Conservation (phyloP, 2,113 vertebrate species). For the Dromiciops gliroides region DNA sequence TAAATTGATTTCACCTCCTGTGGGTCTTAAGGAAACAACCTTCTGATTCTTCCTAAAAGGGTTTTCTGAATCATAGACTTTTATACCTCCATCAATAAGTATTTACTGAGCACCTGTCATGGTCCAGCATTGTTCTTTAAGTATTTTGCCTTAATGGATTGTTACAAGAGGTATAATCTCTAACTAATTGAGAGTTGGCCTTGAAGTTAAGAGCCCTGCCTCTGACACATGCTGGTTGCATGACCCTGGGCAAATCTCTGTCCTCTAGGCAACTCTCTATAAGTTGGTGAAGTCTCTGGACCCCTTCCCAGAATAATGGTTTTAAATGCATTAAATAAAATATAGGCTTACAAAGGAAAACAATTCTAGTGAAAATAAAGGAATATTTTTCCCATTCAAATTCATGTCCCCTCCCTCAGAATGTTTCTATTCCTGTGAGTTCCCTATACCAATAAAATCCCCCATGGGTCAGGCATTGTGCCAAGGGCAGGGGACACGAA, state of each 20-base stretch:
- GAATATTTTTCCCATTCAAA: background rate
- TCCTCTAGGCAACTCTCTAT: background rate
- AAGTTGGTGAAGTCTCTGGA: background rate
- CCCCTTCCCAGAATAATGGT: background rate
- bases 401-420: background rate
- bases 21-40: background rate
- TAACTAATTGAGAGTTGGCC: background rate
- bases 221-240: background rate
- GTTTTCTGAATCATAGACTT: background rate
- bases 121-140: background rate
- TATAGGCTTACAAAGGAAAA: background rate
- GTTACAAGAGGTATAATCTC: background rate
- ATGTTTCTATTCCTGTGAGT: background rate
- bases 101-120: background rate
- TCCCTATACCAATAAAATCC: background rate
- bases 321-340: background rate
- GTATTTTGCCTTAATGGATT: background rate
- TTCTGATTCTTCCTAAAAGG: background rate
- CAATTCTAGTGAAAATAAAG: background rate
- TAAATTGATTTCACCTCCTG: background rate
- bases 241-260: background rate
- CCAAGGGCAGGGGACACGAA: background rate
- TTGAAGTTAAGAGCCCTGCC: background rate
- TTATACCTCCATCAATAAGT: background rate
- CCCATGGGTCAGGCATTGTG: background rate